Conservation (phyloP, 2,113 vertebrate species). For the Egretta garzetta region DNA sequence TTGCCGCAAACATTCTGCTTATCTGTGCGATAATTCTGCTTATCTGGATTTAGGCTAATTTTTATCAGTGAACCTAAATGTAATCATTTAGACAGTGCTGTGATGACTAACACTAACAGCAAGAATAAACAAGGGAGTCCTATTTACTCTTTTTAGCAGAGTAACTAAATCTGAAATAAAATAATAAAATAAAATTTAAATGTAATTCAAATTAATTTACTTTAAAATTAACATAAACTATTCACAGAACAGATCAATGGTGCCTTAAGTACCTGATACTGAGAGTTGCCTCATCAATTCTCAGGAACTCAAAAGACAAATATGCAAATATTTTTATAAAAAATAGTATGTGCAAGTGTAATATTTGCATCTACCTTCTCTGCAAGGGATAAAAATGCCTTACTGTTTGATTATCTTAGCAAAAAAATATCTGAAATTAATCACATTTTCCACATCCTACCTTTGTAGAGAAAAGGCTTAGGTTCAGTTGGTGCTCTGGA, state of each 20-base stretch:
- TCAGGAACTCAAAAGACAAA: background rate
- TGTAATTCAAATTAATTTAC: background rate
- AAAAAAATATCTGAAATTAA: background rate
- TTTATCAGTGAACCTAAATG: constrained; percentile 29
- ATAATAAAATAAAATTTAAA: background rate
- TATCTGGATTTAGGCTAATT: constrained; percentile 15
- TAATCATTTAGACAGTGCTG: background rate
- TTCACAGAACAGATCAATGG: background rate
- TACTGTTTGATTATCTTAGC: background rate
- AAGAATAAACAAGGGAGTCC: background rate
- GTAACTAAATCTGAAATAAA: background rate
- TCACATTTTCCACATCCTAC: background rate
- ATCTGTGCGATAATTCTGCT: constrained; percentile 28
- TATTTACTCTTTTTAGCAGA: background rate
- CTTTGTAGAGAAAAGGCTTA: background rate
- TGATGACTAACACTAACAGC: background rate
- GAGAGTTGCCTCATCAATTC: background rate
- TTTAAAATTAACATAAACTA: background rate
- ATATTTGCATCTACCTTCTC: background rate
- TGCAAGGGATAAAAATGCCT: background rate
- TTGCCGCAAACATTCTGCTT: constrained; percentile 12
- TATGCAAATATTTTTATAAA: background rate
- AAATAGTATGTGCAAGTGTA: background rate
- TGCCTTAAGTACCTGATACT: background rate
- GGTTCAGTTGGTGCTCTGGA: background rate